Percentiles rank a stretch among this genome's conserved stretches.
Conservation (phyloP, 2,888 invertebrate species). For the Dastarcus helophoroides region DNA sequence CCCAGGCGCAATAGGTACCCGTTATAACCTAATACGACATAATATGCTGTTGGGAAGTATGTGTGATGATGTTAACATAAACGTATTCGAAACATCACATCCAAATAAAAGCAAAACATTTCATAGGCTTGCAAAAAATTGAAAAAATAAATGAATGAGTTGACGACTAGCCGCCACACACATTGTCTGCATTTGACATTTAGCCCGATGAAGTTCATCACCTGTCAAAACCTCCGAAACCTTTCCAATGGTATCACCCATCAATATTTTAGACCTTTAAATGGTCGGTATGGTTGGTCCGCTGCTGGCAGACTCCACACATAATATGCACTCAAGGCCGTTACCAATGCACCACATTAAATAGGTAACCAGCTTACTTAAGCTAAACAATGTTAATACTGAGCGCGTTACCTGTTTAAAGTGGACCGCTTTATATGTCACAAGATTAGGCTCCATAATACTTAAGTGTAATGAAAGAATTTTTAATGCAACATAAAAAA, state of each 20-base stretch:
- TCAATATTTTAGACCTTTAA: conserved; percentile 25
- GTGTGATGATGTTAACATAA: too few relatives aligned
- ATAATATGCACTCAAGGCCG: conserved; percentile 40
- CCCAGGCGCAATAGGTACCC: too few relatives aligned
- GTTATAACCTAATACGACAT: too few relatives aligned
- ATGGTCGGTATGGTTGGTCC: conserved; percentile 35
- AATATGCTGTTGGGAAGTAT: too few relatives aligned
- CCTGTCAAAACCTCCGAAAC: too few relatives aligned
- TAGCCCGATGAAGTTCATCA: too few relatives aligned
- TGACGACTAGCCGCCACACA: conserved; percentile 47
- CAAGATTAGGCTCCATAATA: neutral
- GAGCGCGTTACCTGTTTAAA: conserved; percentile 4
- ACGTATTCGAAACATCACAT: too few relatives aligned
- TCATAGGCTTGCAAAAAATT: neutral
- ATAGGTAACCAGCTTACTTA: conserved; percentile 13
- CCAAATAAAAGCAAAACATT: neutral
- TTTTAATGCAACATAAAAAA: conserved; percentile 1
- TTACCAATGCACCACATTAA: conserved; percentile 21
- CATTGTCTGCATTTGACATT: conserved; percentile 51
- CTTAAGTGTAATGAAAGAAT: neutral
- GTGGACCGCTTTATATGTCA: conserved; percentile 5
- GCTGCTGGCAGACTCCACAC: conserved; percentile 36
- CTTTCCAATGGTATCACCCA: too few relatives aligned
- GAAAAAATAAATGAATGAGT: neutral
- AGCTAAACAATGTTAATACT: neutral